phyloP scores from a whole-genome alignment of 2,113 vertebrate genomes.

The Cyphomyrus discorhynchus region DNA sequence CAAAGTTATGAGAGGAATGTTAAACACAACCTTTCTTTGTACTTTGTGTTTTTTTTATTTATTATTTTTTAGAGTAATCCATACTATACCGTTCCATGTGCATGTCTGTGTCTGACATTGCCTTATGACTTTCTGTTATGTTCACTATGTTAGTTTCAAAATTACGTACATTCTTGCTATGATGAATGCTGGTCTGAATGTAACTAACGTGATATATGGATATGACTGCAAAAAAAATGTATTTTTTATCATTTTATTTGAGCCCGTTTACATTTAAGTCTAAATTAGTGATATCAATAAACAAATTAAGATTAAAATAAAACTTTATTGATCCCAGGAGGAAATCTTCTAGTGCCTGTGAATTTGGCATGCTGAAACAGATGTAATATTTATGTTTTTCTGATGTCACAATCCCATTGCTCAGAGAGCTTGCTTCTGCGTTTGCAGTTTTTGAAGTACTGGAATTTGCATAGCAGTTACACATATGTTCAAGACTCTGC shows the following conservation, averaged over 20 bases:
- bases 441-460: not conserved
- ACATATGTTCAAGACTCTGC: not conserved
- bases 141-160: not conserved
- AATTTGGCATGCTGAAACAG: not conserved
- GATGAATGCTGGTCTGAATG: not conserved
- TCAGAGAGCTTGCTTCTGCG: not conserved
- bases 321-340: not conserved
- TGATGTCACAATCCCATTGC: not conserved
- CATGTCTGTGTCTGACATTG: not conserved
- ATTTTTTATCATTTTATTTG: not conserved
- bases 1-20: slow-evolving; percentile 38
- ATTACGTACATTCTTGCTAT: not conserved
- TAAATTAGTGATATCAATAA: not conserved
- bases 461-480: not conserved
- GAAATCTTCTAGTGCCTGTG: not conserved
- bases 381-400: not conserved
- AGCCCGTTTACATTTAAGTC: not conserved
- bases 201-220: not conserved
- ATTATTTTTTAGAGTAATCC: not conserved
- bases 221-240: not conserved
- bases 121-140: not conserved
- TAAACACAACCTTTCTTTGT: slow-evolving; percentile 11
- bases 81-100: not conserved
- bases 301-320: not conserved
- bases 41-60: not conserved